Conservation (phyloP, 2,797 vertebrate genomes). For the Danio albolineatus region DNA sequence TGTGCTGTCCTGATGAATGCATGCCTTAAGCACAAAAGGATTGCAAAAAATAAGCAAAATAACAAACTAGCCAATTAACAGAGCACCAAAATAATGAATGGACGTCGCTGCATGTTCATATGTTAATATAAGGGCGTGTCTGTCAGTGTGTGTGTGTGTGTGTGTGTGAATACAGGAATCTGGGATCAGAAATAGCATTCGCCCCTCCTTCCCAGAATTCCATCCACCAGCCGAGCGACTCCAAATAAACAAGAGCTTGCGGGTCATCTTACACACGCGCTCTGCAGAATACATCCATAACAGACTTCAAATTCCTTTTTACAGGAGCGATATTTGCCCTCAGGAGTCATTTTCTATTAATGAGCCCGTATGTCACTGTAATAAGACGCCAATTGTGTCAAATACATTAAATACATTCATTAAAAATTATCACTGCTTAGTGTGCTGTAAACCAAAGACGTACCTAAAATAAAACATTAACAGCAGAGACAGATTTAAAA, state of each 20-base stretch:
- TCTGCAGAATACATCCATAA: slow-evolving; percentile 51
- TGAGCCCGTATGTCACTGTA: not conserved
- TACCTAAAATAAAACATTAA: too few relatives aligned
- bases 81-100: not conserved
- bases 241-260: slow-evolving; percentile 81
- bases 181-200: slow-evolving; percentile 75
- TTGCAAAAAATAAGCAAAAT: not conserved
- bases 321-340: not conserved
- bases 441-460: too few relatives aligned
- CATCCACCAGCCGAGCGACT: slow-evolving; percentile 66
- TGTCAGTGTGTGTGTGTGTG: not conserved
- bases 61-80: not conserved
- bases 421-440: not conserved
- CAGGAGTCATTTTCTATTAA: not conserved
- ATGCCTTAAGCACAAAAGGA: not conserved
- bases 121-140: not conserved
- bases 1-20: not conserved
- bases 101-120: not conserved
- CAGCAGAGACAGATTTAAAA: too few relatives aligned
- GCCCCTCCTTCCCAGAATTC: slow-evolving; percentile 71
- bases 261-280: slow-evolving; percentile 73
- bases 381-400: not conserved
- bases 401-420: not conserved
- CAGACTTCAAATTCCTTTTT: not conserved
- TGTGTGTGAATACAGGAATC: slow-evolving; percentile 39